Base-by-base conservation (phyloP, 2,113 vertebrate genomes). In the Rhizomys pruinosus region DNA sequence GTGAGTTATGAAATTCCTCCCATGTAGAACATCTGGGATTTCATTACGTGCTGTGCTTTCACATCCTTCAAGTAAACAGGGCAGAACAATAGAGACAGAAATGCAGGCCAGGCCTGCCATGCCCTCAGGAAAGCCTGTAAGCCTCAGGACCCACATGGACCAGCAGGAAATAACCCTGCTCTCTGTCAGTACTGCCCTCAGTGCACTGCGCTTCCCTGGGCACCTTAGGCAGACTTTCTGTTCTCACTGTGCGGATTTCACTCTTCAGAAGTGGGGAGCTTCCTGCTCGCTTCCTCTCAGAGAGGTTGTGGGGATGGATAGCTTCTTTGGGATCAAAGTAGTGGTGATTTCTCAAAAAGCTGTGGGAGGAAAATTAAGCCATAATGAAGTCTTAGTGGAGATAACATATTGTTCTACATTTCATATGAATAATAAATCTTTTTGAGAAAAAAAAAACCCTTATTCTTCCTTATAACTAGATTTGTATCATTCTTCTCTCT, bases 11-110 rank as follows among this genome's bases (percentile, higher is more conserved):
- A 86, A 94, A 80, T 84, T 86, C 93, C 95, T 84, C 96, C 96
- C 92, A 88, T 55, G 0, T 55, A 89, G 82, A 90, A 93, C 96
- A 96, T 93, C 93, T 96, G 96, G 74, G 92, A 23, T 87, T 68
- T 13, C 52, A 5, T 44, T 44, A 37, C 39, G 13, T 29, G 66
- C 90, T 72, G 64, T 63, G 32, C 94, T 93, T 84, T 72, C 79
- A 94, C 92, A 95, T 88, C 96, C 95, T 91, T 66, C 86, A 84
- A 96, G 86, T 93, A 96, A 96, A 97, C 96, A 95, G 73, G 29
- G 13, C 52, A 78, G 81, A 93, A 96, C 96, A 96, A 96, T 96
- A 82, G 95, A 74, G 69, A 94, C 88, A 84, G 16, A 85, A 27
- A 84, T 15, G 44, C 32, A 44, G 17, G 39, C 44, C 81, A 76